A percentile compares a stretch with the other conserved stretches of the same genome.
Evolutionary conservation across 2,113 vertebrate species (phyloP).

Genomic region (Urocitellus parryii): DNA sequence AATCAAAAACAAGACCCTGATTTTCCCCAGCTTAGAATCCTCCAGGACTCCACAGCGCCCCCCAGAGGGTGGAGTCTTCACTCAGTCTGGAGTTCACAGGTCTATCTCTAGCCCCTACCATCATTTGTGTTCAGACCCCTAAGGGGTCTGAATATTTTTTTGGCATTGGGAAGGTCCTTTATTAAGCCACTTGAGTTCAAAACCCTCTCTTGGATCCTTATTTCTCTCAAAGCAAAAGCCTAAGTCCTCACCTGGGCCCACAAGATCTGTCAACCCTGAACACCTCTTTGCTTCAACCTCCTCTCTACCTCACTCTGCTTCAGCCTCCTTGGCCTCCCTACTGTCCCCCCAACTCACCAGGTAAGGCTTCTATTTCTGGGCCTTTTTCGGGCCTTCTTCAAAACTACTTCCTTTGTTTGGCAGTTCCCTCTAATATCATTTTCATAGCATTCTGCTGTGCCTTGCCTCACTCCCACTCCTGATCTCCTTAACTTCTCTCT

Average conservation of each 20-base stretch:
- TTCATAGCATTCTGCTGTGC: background rate
- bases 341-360: background rate
- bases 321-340: background rate
- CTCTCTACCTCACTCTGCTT: background rate
- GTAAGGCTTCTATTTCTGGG: background rate
- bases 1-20: background rate
- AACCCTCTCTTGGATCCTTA: background rate
- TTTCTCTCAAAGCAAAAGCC: slow-evolving; percentile 50
- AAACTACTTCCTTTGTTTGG: background rate
- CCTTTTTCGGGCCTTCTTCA: background rate
- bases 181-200: background rate
- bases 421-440: background rate
- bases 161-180: background rate
- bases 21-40: background rate
- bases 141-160: background rate
- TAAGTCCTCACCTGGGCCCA: background rate
- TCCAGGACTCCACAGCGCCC: background rate
- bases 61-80: background rate
- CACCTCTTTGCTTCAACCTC: background rate
- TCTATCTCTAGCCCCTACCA: background rate
- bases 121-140: background rate
- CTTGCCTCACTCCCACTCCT: background rate
- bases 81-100: background rate
- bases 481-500: background rate
- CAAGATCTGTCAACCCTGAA: background rate